phyloP scores from a whole-genome alignment of 1,140 invertebrate species.

The Hormaphis cornu region DNA sequence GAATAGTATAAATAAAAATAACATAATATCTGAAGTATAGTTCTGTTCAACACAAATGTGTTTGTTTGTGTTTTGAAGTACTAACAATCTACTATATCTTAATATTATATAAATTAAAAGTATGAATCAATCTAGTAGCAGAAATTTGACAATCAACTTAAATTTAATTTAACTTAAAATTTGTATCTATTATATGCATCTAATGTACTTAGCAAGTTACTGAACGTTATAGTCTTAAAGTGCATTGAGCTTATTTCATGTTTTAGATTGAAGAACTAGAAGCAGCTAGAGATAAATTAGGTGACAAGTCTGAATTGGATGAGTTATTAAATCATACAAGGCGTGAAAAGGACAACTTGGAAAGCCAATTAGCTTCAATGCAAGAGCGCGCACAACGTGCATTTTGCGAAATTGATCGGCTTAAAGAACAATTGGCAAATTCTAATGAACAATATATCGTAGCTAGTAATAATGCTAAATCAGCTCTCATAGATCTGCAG shows the following conservation, averaged over 20 bases:
- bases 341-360: constrained; percentile 58
- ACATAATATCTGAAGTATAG: too few relatives aligned
- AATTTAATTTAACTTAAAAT: too few relatives aligned
- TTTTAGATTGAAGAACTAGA: constrained; percentile 51
- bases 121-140: too few relatives aligned
- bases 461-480: constrained; percentile 70
- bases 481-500: constrained; percentile 67
- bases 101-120: too few relatives aligned
- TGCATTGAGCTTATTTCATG: background rate
- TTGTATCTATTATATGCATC: too few relatives aligned
- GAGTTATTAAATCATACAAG: constrained; percentile 60
- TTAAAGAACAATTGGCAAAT: constrained; percentile 60
- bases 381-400: constrained; percentile 67
- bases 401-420: constrained; percentile 62
- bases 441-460: constrained; percentile 72
- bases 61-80: too few relatives aligned
- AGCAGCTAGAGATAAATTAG: constrained; percentile 47
- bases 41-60: too few relatives aligned
- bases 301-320: constrained; percentile 56
- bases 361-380: constrained; percentile 59
- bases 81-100: too few relatives aligned
- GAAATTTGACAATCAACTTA: too few relatives aligned
- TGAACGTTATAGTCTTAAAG: too few relatives aligned
- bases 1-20: too few relatives aligned
- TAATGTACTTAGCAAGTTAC: too few relatives aligned